Percentiles rank a stretch among this genome's conserved stretches.
phyloP scores from a whole-genome alignment of 1,140 invertebrate genomes.

The Diuraphis noxia region DNA sequence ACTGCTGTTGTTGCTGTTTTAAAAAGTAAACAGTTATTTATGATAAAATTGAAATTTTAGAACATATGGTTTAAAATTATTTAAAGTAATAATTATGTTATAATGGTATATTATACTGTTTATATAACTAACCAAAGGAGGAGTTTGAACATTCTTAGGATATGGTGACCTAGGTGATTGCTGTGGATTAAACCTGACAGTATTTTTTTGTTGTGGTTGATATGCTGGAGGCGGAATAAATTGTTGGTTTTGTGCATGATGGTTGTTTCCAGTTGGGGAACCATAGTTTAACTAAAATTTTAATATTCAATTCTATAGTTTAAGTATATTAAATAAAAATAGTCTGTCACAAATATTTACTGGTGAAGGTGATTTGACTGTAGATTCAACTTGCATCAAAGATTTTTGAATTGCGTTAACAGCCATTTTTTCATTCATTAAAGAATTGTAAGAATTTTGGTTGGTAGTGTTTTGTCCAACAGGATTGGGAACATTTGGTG shows the following conservation, averaged over 20 bases:
- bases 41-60: neutral
- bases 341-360: slow-evolving; percentile 56
- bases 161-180: slow-evolving; percentile 59
- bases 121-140: slow-evolving; percentile 61
- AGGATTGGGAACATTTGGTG: neutral
- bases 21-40: slow-evolving; percentile 6
- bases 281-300: slow-evolving; percentile 32
- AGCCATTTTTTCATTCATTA: slow-evolving; percentile 71
- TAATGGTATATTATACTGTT: neutral
- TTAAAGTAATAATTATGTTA: neutral
- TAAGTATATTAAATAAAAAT: neutral
- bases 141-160: slow-evolving; percentile 27
- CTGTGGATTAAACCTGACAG: neutral
- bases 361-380: slow-evolving; percentile 67
- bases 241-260: slow-evolving; percentile 43
- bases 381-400: slow-evolving; percentile 80
- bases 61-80: neutral
- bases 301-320: neutral
- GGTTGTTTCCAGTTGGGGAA: neutral
- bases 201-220: slow-evolving; percentile 31
- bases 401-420: slow-evolving; percentile 89
- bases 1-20: slow-evolving; percentile 60
- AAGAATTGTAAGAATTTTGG: slow-evolving; percentile 41
- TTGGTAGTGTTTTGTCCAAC: neutral
- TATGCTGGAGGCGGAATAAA: slow-evolving; percentile 40